Conservation (phyloP, 2,113 vertebrate genomes). For the Petromus typicus region DNA sequence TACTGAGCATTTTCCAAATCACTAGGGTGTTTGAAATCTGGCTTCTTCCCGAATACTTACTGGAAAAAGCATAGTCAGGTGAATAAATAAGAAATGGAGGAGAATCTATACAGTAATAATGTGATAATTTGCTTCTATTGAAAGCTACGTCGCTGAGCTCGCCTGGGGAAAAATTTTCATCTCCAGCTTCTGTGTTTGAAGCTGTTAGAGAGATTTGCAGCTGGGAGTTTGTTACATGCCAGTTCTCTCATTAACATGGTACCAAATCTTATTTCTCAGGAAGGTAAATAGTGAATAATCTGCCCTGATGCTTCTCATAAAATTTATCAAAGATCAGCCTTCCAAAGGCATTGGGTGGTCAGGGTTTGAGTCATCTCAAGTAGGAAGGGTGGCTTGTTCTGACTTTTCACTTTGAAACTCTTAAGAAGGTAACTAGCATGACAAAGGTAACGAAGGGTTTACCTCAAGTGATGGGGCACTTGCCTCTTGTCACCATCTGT, state of each 20-base stretch:
- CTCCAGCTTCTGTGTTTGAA: not conserved
- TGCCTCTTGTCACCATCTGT: not conserved
- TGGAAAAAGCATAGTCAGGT: slow-evolving; percentile 12
- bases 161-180: not conserved
- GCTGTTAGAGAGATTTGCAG: not conserved
- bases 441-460: not conserved
- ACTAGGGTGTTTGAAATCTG: not conserved
- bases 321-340: not conserved
- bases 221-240: not conserved
- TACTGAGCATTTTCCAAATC: not conserved
- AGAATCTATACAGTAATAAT: not conserved
- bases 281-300: not conserved
- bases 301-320: not conserved
- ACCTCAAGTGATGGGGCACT: not conserved
- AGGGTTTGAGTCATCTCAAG: not conserved
- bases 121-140: not conserved
- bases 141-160: not conserved
- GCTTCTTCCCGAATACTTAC: not conserved
- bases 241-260: not conserved
- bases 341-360: not conserved
- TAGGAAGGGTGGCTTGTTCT: not conserved
- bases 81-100: not conserved
- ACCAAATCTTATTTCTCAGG: not conserved
- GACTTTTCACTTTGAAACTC: not conserved
- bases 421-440: no score